Evolutionary conservation across 2,797 vertebrate genomes (phyloP).

Genomic region (Gymnoscopelus microlampas): DNA sequence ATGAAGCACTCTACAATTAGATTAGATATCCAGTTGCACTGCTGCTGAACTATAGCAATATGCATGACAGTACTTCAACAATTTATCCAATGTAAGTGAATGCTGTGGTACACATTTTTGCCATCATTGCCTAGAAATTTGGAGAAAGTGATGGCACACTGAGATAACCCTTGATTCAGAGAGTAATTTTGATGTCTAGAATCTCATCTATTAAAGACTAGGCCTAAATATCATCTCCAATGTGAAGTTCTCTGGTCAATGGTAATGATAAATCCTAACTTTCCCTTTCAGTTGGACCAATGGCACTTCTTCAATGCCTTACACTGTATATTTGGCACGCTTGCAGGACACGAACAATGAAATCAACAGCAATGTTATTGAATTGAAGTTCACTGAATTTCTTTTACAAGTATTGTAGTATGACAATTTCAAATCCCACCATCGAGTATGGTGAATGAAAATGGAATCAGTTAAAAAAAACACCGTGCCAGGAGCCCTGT

Average conservation of each 20-base stretch:
- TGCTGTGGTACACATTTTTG: no score
- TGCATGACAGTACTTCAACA: no score
- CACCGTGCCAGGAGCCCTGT: conserved; percentile 49
- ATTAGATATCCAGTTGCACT: no score
- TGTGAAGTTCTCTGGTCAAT: conserved; percentile 22
- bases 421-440: conserved; percentile 14
- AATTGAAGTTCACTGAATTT: conserved; percentile 54
- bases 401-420: no score
- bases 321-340: conserved; percentile 48
- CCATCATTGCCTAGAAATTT: no score
- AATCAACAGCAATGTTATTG: conserved; percentile 70
- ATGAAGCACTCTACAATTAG: no score
- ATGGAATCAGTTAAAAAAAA: conserved; percentile 65
- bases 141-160: no score
- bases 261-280: conserved; percentile 8
- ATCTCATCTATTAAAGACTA: no score
- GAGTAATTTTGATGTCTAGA: conserved; percentile 20
- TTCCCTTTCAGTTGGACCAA: conserved; percentile 37
- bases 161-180: background rate
- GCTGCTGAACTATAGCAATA: no score
- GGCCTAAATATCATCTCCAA: conserved; percentile 18
- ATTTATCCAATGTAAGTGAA: no score
- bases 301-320: conserved; percentile 52
- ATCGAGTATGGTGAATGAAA: conserved; percentile 49
- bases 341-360: conserved; percentile 63